A percentile compares a stretch with the other conserved stretches of the same genome.
Evolutionary conservation across 2,888 invertebrate genomes (phyloP).

Genomic region (Abscondita cerata): DNA sequence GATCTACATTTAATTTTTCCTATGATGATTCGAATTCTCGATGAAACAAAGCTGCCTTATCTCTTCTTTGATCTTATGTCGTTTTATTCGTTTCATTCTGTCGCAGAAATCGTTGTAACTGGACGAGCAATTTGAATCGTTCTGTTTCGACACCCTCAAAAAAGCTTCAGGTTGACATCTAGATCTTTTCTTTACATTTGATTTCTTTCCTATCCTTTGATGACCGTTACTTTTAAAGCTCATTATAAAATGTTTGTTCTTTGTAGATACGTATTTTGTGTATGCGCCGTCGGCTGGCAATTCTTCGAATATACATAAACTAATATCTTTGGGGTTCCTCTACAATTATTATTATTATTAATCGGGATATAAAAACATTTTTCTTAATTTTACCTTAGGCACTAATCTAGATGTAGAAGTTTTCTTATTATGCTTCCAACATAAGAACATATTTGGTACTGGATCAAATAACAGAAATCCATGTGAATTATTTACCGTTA

Average conservation of each 20-base stretch:
- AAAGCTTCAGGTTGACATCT: conserved; percentile 31
- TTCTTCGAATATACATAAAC: conserved; percentile 42
- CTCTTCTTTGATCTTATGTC: conserved; percentile 31
- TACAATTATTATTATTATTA: conserved; percentile 25
- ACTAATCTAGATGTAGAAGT: conserved; percentile 40
- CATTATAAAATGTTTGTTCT: conserved; percentile 34
- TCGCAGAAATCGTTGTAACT: conserved; percentile 32
- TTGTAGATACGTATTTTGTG: conserved; percentile 34
- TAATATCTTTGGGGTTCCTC: conserved; percentile 43
- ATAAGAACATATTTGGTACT: conserved; percentile 48
- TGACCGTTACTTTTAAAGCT: conserved; percentile 32
- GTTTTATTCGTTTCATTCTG: conserved; percentile 32
- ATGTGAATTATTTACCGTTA: conserved; percentile 37
- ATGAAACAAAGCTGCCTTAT: conserved; percentile 33
- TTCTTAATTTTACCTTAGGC: conserved; percentile 45
- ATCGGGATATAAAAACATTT: not conserved
- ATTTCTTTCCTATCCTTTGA: conserved; percentile 29
- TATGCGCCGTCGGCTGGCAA: conserved; percentile 28
- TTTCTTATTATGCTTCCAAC: conserved; percentile 47
- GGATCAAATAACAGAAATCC: conserved; percentile 49
- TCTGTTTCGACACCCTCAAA: conserved; percentile 26
- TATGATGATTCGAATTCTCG: conserved; percentile 26
- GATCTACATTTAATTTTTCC: conserved; percentile 28
- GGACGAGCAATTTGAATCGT: conserved; percentile 26
- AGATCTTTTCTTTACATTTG: conserved; percentile 22